Evolutionary conservation across 2,113 vertebrate genomes (phyloP).

Genomic region (Beaufortia kweichowensis): DNA sequence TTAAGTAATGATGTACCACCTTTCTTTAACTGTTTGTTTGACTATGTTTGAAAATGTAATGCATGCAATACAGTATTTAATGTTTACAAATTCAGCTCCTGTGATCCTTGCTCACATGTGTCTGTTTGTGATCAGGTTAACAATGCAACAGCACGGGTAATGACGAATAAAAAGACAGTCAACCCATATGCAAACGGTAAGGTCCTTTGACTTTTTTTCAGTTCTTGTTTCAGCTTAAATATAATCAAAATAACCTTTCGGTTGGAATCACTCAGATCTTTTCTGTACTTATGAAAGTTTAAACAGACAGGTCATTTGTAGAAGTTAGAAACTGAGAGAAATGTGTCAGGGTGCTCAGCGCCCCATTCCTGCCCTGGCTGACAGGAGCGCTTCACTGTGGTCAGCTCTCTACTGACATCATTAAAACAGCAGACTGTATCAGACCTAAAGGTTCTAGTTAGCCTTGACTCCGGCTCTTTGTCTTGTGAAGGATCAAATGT

Average conservation of each 20-base stretch:
- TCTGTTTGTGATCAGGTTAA: constrained; percentile 91
- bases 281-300: constrained; percentile 41
- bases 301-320: constrained; percentile 66
- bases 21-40: constrained; percentile 80
- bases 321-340: constrained; percentile 64
- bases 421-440: not conserved
- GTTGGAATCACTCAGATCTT: constrained; percentile 50
- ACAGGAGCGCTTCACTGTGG: constrained; percentile 17
- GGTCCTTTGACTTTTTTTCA: constrained; percentile 61
- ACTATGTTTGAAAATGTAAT: constrained; percentile 74
- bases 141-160: constrained; percentile 95
- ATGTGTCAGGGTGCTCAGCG: constrained; percentile 57
- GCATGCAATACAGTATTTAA: constrained; percentile 74
- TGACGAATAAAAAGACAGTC: constrained; percentile 98
- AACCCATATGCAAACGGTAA: constrained; percentile 98
- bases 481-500: constrained; percentile 24
- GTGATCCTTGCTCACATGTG: constrained; percentile 61
- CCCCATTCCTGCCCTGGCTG: not conserved
- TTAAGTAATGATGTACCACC: constrained; percentile 72
- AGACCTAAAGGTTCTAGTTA: constrained; percentile 25
- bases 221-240: constrained; percentile 68
- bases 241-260: too few relatives aligned
- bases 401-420: constrained; percentile 32
- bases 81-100: not conserved
- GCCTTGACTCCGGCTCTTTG: constrained; percentile 13